A percentile compares a stretch with the other conserved stretches of the same genome.
phyloP scores from a whole-genome alignment of 2,797 vertebrate species.

The Pseudomugil tenellus region DNA sequence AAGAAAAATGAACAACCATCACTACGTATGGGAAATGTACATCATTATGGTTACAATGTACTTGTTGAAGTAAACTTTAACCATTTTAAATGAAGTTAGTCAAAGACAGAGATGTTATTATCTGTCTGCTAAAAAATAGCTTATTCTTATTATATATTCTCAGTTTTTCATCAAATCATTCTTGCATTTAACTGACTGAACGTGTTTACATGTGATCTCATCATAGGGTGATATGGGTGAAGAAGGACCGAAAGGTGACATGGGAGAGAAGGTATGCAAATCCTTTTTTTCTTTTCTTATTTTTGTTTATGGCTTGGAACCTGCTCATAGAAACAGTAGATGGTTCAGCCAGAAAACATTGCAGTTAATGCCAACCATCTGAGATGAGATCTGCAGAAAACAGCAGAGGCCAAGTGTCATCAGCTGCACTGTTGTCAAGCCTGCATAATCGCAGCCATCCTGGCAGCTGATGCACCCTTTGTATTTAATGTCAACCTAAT shows the following conservation, averaged over 20 bases:
- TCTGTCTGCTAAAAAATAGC: conserved; percentile 20
- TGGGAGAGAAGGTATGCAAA: conserved; percentile 91
- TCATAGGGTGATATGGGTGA: conserved; percentile 92
- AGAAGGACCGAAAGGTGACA: conserved; percentile 89
- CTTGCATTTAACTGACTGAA: not conserved
- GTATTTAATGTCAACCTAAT: conserved; percentile 63
- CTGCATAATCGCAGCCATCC: conserved; percentile 35
- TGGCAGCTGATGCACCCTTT: conserved; percentile 41
- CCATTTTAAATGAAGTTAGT: conserved; percentile 26
- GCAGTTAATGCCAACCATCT: conserved; percentile 54
- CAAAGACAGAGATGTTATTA: conserved; percentile 14
- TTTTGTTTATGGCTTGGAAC: conserved; percentile 46
- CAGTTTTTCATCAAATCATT: conserved; percentile 6
- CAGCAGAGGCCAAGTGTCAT: conserved; percentile 56
- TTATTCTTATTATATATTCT: not conserved
- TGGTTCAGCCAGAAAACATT: conserved; percentile 34
- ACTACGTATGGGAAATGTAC: conserved; percentile 28
- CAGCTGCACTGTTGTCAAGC: conserved; percentile 45
- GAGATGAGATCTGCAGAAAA: conserved; percentile 43
- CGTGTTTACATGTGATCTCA: conserved; percentile 39
- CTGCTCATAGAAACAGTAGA: conserved; percentile 33
- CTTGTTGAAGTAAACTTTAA: too few species aligned
- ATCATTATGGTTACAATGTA: conserved; percentile 13
- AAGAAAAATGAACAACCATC: conserved; percentile 21
- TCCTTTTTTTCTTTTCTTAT: conserved; percentile 29